Evolutionary conservation across 2,888 invertebrate species (phyloP), one percentile per base, ranked within the genome.

Genomic region (Conchocele bisecta): DNA sequence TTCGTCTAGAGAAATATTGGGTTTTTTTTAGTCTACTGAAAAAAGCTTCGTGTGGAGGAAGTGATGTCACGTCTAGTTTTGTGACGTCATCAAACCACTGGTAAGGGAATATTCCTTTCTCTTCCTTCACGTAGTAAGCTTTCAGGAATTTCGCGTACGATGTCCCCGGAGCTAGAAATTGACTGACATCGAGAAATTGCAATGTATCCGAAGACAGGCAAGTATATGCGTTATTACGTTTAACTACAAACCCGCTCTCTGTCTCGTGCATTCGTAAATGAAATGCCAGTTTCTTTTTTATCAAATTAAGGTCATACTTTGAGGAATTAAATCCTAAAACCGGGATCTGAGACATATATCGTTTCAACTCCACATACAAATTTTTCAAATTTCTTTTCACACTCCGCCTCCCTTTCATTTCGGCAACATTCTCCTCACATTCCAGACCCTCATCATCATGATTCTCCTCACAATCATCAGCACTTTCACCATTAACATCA

Each of bases 291-390:
- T 44, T 28, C 7, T 24, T 41, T 39, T 67, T 67, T 2, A 67
- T 39, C n/a, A 69, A 7, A 42, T 69, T 48, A 5, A 48, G 22
- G 46, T 68, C 68, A 31, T 68, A 68, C 13, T 53, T 60, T 17
- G 54, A 31, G 7, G 39, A 44, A 42, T 68, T 68, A 33, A 68
- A 68, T 17, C 61, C 48, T 2, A 68, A 17, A 7, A 37, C 44
- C 6, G 61, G 60, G n/a, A 56, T 28, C 35, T 61, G 56, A 6
- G 9, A 22, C 29, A 15, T 24, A 29, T 61, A 68, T 5, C 28
- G 15, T 13, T 46, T 28, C 46, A 46, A 46, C 28, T 46, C n/a
- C n/a, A n/a, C n/a, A n/a, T n/a, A n/a, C n/a, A n/a, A n/a, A n/a
- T n/a, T n/a, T n/a, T n/a, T n/a, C n/a, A n/a, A n/a, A n/a, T n/a